phyloP scores from a whole-genome alignment of 2,888 invertebrate genomes.

The Chesias legatella region DNA sequence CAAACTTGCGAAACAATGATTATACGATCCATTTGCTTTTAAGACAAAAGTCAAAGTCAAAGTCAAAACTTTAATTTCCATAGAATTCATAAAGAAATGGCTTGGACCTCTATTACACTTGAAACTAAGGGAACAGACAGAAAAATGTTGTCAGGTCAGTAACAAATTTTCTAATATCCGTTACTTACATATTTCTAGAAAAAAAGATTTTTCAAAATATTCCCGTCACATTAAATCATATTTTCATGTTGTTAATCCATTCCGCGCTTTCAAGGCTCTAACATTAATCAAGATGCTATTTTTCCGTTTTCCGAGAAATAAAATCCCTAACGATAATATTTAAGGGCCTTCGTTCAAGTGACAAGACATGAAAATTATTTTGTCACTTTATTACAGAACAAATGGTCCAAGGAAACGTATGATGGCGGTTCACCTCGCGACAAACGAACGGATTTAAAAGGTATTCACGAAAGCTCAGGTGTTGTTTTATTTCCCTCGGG shows the following conservation, averaged over 20 bases:
- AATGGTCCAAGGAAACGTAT: slow-evolving; percentile 38
- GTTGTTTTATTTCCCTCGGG: slow-evolving; percentile 1
- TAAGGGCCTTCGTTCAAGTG: slow-evolving; percentile 13
- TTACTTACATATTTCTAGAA: too few species aligned
- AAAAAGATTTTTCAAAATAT: too few species aligned
- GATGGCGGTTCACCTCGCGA: slow-evolving; percentile 37
- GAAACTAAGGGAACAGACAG: too few species aligned
- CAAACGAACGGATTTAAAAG: slow-evolving; percentile 37
- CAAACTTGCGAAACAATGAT: too few species aligned
- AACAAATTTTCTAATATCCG: too few species aligned
- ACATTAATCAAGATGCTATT: slow-evolving; percentile 12
- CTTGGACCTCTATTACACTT: too few species aligned
- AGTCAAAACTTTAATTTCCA: too few species aligned
- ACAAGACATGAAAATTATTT: slow-evolving; percentile 25
- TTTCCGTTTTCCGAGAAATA: slow-evolving; percentile 11
- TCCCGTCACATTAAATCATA: too few species aligned
- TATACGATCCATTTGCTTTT: too few species aligned
- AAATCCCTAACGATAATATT: slow-evolving; percentile 10
- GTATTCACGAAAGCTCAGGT: slow-evolving; percentile 15
- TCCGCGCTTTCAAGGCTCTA: not conserved
- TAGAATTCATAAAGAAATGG: too few species aligned
- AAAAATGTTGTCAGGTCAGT: too few species aligned
- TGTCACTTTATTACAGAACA: slow-evolving; percentile 27
- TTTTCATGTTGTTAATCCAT: slow-evolving; percentile 4
- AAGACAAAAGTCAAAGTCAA: too few species aligned